Evolutionary conservation across 2,888 invertebrate species (phyloP).

Genomic region (Mesorhabditis sp.): DNA sequence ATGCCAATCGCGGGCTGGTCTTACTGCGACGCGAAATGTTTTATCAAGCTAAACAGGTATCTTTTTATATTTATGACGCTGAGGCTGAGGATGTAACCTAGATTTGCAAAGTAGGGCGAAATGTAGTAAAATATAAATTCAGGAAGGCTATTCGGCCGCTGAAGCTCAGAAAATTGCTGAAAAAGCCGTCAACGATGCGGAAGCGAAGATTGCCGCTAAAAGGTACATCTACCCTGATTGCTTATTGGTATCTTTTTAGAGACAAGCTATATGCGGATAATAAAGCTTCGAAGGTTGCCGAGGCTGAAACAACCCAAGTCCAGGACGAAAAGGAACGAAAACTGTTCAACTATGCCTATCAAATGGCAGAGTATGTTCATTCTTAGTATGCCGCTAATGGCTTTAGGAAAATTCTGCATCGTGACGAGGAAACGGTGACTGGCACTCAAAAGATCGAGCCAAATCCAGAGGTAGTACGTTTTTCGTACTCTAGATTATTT

Average conservation of each 20-base stretch:
- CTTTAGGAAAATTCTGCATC: constrained; percentile 13
- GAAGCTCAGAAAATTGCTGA: constrained; percentile 38
- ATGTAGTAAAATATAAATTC: not conserved
- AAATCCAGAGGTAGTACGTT: not conserved
- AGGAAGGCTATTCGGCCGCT: constrained; percentile 27
- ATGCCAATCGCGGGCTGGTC: constrained; percentile 24
- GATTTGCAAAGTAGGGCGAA: not conserved
- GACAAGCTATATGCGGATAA: too few species aligned
- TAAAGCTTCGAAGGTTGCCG: too few species aligned
- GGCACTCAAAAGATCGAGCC: not conserved
- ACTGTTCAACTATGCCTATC: constrained; percentile 31
- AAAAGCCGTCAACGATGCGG: constrained; percentile 34
- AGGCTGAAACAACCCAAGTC: too few species aligned
- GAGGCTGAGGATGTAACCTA: not conserved
- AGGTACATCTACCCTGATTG: constrained; percentile 12
- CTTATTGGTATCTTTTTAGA: too few species aligned
- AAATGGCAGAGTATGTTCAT: constrained; percentile 30
- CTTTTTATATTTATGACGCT: not conserved
- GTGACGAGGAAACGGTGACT: not conserved
- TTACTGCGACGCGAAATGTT: constrained; percentile 44
- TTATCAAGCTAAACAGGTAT: constrained; percentile 45
- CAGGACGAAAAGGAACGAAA: constrained; percentile 34
- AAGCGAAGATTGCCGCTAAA: constrained; percentile 21
- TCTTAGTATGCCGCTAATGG: not conserved
- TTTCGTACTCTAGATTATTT: not conserved